Evolutionary conservation across 2,797 vertebrate genomes (phyloP).

Genomic region (Hoplostethus mediterraneus): DNA sequence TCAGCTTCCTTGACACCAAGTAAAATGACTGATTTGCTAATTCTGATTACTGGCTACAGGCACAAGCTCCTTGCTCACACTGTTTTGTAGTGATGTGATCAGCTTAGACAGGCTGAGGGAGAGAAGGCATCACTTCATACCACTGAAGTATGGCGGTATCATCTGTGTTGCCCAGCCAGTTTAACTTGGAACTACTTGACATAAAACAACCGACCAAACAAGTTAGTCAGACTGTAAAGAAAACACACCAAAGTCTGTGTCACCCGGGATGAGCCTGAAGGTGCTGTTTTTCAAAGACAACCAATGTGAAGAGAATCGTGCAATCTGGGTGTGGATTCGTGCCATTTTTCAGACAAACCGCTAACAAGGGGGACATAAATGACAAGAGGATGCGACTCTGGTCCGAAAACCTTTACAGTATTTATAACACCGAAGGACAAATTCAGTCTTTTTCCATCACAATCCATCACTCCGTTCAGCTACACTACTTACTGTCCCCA

Average conservation of each 20-base stretch:
- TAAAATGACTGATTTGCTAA: neutral
- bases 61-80: neutral
- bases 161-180: neutral
- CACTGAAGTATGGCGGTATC: neutral
- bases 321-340: neutral
- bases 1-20: neutral
- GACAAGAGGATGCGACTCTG: neutral
- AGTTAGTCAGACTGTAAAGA: conserved; percentile 36
- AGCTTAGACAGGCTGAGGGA: neutral
- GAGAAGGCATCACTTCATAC: neutral
- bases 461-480: neutral
- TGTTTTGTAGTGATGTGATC: neutral
- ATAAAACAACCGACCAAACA: conserved; percentile 26
- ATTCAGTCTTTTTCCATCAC: conserved; percentile 7
- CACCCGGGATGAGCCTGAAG: conserved; percentile 4
- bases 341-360: neutral
- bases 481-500: neutral
- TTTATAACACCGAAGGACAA: conserved; percentile 8
- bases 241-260: conserved; percentile 45
- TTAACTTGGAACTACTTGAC: conserved; percentile 11
- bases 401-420: neutral
- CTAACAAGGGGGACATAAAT: neutral
- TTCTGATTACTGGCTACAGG: neutral
- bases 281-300: neutral
- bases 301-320: neutral